A percentile compares a stretch with the other conserved stretches of the same genome.
Evolutionary conservation across 2,797 vertebrate genomes (phyloP).

Genomic region (Malacoctenus gilli): DNA sequence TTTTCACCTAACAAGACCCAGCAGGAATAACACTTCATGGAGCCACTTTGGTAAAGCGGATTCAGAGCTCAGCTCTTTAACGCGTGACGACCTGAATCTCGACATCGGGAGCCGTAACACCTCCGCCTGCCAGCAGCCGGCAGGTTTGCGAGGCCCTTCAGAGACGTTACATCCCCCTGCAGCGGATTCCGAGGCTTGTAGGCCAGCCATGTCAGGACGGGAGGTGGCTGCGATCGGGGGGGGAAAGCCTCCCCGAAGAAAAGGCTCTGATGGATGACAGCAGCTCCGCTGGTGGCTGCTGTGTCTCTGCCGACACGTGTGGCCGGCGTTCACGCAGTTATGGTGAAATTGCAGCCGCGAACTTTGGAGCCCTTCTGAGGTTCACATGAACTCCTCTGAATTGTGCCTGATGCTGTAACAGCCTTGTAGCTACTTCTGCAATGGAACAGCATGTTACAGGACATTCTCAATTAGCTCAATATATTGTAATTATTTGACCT

Average conservation of each 20-base stretch:
- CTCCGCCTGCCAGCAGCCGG: conserved; percentile 7
- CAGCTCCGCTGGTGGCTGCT: neutral
- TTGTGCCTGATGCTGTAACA: too few relatives aligned
- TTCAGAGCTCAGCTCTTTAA: conserved; percentile 22
- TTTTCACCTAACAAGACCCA: conserved; percentile 20
- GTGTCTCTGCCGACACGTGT: neutral
- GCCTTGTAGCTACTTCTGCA: too few relatives aligned
- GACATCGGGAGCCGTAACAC: conserved; percentile 23
- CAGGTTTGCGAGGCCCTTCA: conserved; percentile 27
- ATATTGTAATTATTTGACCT: neutral
- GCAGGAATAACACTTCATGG: conserved; percentile 18
- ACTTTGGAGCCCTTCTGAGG: too few relatives aligned
- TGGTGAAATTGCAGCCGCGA: too few relatives aligned
- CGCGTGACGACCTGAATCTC: conserved; percentile 23
- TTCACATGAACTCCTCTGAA: too few relatives aligned
- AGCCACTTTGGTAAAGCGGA: conserved; percentile 22
- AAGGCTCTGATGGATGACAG: neutral
- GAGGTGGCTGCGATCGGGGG: neutral
- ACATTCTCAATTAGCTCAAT: neutral
- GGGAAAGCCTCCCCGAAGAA: neutral
- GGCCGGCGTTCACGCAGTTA: neutral
- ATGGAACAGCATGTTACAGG: neutral
- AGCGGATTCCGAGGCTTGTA: conserved; percentile 24
- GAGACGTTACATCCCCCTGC: conserved; percentile 23
- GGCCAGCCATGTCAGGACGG: conserved; percentile 4